A percentile compares a stretch with the other conserved stretches of the same genome.
Evolutionary conservation across 2,113 vertebrate species (phyloP).

Genomic region (Pipra filicauda): DNA sequence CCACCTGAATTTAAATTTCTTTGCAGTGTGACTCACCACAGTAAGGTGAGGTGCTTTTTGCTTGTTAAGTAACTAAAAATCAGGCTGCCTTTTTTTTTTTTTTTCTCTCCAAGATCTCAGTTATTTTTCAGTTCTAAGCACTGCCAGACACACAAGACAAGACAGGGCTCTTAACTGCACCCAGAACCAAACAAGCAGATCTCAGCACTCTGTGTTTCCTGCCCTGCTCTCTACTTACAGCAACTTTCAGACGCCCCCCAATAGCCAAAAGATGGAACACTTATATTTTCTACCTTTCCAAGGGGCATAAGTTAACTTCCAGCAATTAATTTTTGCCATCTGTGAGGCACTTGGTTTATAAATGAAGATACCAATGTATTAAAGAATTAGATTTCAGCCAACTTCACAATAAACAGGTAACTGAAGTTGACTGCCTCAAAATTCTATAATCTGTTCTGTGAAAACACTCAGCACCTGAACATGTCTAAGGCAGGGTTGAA

Average conservation of each 20-base stretch:
- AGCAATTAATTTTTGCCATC: not conserved
- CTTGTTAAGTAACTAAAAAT: not conserved
- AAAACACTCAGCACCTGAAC: not conserved
- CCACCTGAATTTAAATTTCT: not conserved
- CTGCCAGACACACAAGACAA: not conserved
- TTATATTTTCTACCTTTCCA: not conserved
- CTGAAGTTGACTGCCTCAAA: not conserved
- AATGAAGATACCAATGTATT: not conserved
- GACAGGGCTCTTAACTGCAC: not conserved
- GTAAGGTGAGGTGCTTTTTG: not conserved
- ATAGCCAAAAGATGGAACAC: not conserved
- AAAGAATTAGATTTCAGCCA: not conserved
- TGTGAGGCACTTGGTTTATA: not conserved
- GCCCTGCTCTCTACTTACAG: not conserved
- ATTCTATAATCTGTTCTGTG: not conserved
- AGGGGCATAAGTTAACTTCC: not conserved
- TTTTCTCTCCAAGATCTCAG: not conserved
- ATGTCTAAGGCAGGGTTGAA: not conserved
- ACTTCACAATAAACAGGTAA: not conserved
- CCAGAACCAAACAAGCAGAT: not conserved
- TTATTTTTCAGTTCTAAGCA: not conserved
- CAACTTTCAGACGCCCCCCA: not conserved
- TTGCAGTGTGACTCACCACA: not conserved
- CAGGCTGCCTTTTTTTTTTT: not conserved
- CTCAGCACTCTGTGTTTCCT: not conserved